These are phyloP conservation scores for Schizothorax lantsangensis DNA, from an alignment of 2,797 vertebrate species.

Conservation along the genomic window DNA sequence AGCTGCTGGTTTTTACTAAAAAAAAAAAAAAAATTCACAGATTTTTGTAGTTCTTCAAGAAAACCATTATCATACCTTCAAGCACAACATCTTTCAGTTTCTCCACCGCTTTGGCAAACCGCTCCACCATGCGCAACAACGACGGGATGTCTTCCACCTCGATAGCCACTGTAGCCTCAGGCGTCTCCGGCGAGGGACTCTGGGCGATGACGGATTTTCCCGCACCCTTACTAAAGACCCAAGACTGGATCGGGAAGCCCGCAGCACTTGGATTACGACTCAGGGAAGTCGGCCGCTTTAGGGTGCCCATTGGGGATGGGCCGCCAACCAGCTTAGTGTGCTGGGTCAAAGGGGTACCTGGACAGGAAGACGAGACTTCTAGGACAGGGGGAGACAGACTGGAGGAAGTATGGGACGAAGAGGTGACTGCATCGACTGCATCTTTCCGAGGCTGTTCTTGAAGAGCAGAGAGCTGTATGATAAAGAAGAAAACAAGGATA, in stretches of 20 bases:
- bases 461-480: conserved; percentile 77
- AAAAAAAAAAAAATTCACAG: too few species aligned
- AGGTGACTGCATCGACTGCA: conserved; percentile 69
- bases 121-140: conserved; percentile 86
- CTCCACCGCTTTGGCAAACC: conserved; percentile 92
- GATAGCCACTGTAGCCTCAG: conserved; percentile 74
- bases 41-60: background rate
- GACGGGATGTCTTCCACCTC: conserved; percentile 92
- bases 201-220: conserved; percentile 77
- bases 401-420: conserved; percentile 56
- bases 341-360: conserved; percentile 65
- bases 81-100: conserved; percentile 92
- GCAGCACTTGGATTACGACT: conserved; percentile 93
- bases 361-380: conserved; percentile 66
- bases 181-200: conserved; percentile 73
- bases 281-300: conserved; percentile 90
- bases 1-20: too few species aligned
- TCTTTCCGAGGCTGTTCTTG: conserved; percentile 90
- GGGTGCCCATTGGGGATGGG: conserved; percentile 78
- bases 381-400: conserved; percentile 57
- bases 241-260: conserved; percentile 86
- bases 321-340: conserved; percentile 75
- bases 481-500: conserved; percentile 30
- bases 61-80: conserved; percentile 79
- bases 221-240: conserved; percentile 81